Evolutionary conservation across 2,113 vertebrate genomes (phyloP).

Genomic region (Cottus gobio): DNA sequence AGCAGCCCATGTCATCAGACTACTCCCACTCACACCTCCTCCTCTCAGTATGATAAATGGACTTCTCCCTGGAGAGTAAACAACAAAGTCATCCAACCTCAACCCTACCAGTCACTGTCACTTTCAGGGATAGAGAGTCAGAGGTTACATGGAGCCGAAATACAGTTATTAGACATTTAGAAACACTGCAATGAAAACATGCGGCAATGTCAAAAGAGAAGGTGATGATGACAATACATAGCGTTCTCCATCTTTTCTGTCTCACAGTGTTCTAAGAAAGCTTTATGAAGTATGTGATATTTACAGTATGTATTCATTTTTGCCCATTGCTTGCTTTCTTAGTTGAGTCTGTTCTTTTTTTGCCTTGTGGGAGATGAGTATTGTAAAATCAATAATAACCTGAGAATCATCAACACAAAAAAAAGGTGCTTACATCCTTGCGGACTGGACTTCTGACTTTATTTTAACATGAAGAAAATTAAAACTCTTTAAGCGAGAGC

Average conservation of each 20-base stretch:
- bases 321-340: not conserved
- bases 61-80: constrained; percentile 68
- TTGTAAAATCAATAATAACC: constrained; percentile 19
- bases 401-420: constrained; percentile 17
- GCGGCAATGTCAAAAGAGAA: constrained; percentile 18
- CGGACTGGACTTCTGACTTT: constrained; percentile 25
- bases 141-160: constrained; percentile 37
- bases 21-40: constrained; percentile 61
- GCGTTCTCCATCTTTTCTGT: not conserved
- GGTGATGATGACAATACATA: not conserved
- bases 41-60: constrained; percentile 68
- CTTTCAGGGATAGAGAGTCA: constrained; percentile 44
- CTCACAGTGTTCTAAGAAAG: not conserved
- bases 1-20: constrained; percentile 58
- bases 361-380: not conserved
- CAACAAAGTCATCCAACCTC: constrained; percentile 71
- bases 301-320: not conserved
- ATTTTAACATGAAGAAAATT: constrained; percentile 35
- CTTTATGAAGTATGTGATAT: not conserved
- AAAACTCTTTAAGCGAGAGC: constrained; percentile 48
- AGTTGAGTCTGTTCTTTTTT: not conserved
- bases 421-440: constrained; percentile 11
- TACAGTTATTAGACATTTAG: constrained; percentile 44
- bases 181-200: constrained; percentile 15
- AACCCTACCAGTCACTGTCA: constrained; percentile 60